phyloP scores from a whole-genome alignment of 2,797 vertebrate genomes.

The Enteromius trimaculatus region DNA sequence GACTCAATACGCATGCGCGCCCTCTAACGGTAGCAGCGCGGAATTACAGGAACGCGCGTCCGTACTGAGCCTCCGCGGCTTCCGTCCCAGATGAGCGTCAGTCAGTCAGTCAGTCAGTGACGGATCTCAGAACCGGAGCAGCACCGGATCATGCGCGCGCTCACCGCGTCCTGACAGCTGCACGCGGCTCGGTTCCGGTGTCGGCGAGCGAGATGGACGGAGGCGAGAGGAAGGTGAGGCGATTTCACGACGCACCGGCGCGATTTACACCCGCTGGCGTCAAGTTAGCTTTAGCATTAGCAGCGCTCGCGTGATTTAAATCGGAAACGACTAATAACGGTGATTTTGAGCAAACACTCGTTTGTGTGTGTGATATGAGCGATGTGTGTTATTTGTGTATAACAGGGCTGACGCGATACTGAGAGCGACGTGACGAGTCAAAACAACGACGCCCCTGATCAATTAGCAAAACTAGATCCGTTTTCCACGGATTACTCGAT shows the following conservation, averaged over 20 bases:
- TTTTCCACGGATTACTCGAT: background rate
- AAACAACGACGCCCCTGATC: constrained; percentile 25
- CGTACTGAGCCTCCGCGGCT: constrained; percentile 61
- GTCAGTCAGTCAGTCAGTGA: constrained; percentile 48
- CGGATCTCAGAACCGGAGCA: constrained; percentile 39
- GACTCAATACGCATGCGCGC: background rate
- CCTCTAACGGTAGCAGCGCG: background rate
- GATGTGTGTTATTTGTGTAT: background rate
- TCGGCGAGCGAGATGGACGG: constrained; percentile 78
- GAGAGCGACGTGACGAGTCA: background rate
- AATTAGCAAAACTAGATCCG: background rate
- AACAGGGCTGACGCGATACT: background rate
- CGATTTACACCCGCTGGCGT: background rate
- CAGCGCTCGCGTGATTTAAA: constrained; percentile 16
- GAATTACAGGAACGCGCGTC: background rate
- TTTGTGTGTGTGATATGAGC: background rate
- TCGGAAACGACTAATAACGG: background rate
- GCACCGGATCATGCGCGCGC: background rate
- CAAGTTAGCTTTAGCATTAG: constrained; percentile 44
- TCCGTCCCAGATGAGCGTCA: constrained; percentile 76
- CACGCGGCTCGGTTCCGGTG: constrained; percentile 65
- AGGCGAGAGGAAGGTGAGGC: constrained; percentile 78
- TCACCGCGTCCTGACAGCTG: constrained; percentile 72
- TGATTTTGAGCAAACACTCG: background rate
- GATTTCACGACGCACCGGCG: background rate